Base-by-base conservation (phyloP, 1,140 invertebrate species). In the Diabrotica undecimpunctata region DNA sequence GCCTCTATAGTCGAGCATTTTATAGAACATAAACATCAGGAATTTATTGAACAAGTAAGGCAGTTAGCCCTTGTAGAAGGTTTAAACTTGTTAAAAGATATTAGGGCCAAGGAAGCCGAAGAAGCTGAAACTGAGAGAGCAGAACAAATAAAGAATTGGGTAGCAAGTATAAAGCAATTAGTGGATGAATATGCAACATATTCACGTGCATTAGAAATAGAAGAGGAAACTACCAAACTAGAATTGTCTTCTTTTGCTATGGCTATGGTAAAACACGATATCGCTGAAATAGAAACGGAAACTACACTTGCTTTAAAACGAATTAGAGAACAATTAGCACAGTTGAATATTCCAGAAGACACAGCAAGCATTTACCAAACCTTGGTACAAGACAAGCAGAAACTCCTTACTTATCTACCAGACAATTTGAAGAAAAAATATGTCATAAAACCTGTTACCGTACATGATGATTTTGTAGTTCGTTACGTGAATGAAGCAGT, bases 21-120 rank as follows among this genome's bases (percentile, higher is more conserved):
- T 54, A 55, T 70, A 39, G 38, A 77, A 35, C 68, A 78, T 61
- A 67, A 69, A 13, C 69, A 78, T 64, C 77, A 67, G 62, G 65
- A 74, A 61, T 77, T 78, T 46, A 79, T 79, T 54, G 79, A 81
- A 65, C 67, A 77, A 53, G 65, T 68, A 7, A 78, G 73, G 65
- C 69, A 78, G 9, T 71, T 72, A 52, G 81, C 81, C 39, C 75
- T 82, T 38, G 78, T 77, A 2, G 78, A 72, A 66, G 68, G 50
- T 14, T 25, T 72, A n/a, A 57, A 59, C 5, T 14, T 66, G 3
- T 38, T 72, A 6, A 70, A 72, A 37, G 54, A 68, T 56, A 61
- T 61, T 56, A 57, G 66, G 50, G 14, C 14, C 35, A 10, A 61
- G 2, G 65, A 70, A 59, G 59, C 60, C 6, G 66, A 68, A 62